Evolutionary conservation across 1,140 invertebrate genomes (phyloP).

Genomic region (Brachionus sp.): DNA sequence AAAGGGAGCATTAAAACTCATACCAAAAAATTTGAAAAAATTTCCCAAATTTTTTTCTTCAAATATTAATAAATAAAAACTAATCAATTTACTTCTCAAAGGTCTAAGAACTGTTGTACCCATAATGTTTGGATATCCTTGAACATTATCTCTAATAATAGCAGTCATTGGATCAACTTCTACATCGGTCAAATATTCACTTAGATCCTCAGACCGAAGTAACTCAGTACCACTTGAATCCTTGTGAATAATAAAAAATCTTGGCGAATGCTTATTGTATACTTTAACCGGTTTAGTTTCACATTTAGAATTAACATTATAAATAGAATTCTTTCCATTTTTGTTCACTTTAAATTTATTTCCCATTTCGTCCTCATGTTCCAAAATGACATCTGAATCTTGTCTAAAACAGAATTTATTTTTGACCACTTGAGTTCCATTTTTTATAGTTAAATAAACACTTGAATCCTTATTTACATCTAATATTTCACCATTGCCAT

Average conservation of each 20-base stretch:
- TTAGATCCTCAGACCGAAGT: conserved; percentile 54
- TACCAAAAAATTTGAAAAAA: too few species aligned
- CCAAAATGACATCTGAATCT: neutral
- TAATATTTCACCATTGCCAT: conserved; percentile 53
- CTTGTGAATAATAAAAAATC: conserved; percentile 56
- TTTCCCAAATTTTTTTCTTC: too few species aligned
- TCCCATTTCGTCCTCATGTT: conserved; percentile 33
- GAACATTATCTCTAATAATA: conserved; percentile 55
- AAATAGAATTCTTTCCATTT: conserved; percentile 24
- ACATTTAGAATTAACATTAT: neutral
- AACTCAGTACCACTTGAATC: conserved; percentile 58
- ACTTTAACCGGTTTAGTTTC: neutral
- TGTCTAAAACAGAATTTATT: conserved; percentile 33
- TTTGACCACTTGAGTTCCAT: conserved; percentile 18
- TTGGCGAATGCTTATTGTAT: conserved; percentile 30
- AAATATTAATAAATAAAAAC: too few species aligned
- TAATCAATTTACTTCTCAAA: conserved; percentile 39
- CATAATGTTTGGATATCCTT: conserved; percentile 46
- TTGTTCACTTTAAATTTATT: conserved; percentile 39
- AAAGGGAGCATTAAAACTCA: too few species aligned
- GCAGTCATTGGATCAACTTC: conserved; percentile 53
- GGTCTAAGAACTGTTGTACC: conserved; percentile 44
- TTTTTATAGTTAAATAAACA: conserved; percentile 10
- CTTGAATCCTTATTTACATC: conserved; percentile 39
- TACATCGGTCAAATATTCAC: conserved; percentile 51